phyloP scores from a whole-genome alignment of 2,888 invertebrate species.

The Trileptium ribeirensis region DNA sequence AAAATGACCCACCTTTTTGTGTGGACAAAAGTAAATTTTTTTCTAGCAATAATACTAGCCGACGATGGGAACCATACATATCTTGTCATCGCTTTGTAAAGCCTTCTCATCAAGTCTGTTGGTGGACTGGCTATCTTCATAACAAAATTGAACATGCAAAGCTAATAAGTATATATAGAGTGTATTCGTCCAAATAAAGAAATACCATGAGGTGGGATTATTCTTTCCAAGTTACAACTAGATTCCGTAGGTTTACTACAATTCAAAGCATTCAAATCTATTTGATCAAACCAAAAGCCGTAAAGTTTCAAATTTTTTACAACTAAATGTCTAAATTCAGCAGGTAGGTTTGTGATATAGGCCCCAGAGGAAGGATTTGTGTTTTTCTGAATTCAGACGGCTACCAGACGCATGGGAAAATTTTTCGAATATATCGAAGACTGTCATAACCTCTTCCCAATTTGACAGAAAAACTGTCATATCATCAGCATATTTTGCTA shows the following conservation, averaged over 20 bases:
- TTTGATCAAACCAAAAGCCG: background rate
- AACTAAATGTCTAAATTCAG: background rate
- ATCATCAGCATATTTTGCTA: slow-evolving; percentile 3
- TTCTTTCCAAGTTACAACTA: background rate
- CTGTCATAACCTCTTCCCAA: background rate
- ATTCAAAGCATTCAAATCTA: background rate
- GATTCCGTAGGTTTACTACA: background rate
- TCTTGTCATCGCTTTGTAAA: background rate
- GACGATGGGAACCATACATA: background rate
- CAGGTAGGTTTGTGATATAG: background rate
- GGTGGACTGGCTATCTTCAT: background rate
- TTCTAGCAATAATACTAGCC: background rate
- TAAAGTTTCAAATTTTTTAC: background rate
- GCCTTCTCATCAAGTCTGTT: background rate
- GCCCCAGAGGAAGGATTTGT: background rate
- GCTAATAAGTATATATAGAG: background rate
- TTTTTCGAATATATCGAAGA: background rate
- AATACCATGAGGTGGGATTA: background rate
- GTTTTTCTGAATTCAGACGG: background rate
- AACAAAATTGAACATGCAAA: background rate
- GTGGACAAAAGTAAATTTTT: background rate
- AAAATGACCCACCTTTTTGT: background rate
- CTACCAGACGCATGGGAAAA: background rate
- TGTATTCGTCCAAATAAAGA: background rate
- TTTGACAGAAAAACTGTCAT: background rate